These are phyloP conservation scores for Drosophila virilis DNA, from an alignment of 1,140 invertebrate species.

Conservation along the genomic window DNA sequence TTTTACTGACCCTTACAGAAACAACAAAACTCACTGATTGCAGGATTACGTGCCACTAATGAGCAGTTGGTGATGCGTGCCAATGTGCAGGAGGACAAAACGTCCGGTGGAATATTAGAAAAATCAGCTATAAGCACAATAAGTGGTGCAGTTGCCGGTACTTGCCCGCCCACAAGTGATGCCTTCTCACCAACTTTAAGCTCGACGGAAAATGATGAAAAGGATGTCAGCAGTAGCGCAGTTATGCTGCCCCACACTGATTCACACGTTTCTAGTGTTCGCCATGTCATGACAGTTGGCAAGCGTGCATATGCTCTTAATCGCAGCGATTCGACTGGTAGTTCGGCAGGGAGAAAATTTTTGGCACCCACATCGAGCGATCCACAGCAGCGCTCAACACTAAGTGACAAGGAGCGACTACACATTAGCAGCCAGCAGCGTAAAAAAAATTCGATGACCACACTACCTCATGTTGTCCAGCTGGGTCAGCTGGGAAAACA, in stretches of 20 bases:
- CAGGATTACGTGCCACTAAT: slow-evolving; percentile 95
- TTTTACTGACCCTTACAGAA: slow-evolving; percentile 87
- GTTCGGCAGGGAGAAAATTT: slow-evolving; percentile 92
- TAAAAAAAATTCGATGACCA: slow-evolving; percentile 83
- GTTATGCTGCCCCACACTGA: slow-evolving; percentile 70
- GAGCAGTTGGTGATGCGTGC: slow-evolving; percentile 87
- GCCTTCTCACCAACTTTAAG: slow-evolving; percentile 80
- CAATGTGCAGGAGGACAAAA: slow-evolving; percentile 87
- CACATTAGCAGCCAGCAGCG: slow-evolving; percentile 76
- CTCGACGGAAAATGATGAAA: slow-evolving; percentile 80
- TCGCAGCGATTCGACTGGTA: slow-evolving; percentile 92
- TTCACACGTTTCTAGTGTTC: neutral
- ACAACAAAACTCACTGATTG: slow-evolving; percentile 96
- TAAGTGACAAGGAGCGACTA: slow-evolving; percentile 87
- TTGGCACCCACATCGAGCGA: slow-evolving; percentile 95
- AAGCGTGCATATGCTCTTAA: slow-evolving; percentile 85
- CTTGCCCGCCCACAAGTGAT: slow-evolving; percentile 76
- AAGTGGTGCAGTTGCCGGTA: slow-evolving; percentile 73
- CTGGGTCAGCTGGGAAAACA: slow-evolving; percentile 54
- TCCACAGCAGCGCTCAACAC: slow-evolving; percentile 87
- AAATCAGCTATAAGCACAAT: slow-evolving; percentile 76
- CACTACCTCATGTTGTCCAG: slow-evolving; percentile 54
- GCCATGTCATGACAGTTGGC: slow-evolving; percentile 66
- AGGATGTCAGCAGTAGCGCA: slow-evolving; percentile 83
- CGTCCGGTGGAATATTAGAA: slow-evolving; percentile 48